Evolutionary conservation across 2,797 vertebrate species (phyloP).

Genomic region (Danionella dracula): DNA sequence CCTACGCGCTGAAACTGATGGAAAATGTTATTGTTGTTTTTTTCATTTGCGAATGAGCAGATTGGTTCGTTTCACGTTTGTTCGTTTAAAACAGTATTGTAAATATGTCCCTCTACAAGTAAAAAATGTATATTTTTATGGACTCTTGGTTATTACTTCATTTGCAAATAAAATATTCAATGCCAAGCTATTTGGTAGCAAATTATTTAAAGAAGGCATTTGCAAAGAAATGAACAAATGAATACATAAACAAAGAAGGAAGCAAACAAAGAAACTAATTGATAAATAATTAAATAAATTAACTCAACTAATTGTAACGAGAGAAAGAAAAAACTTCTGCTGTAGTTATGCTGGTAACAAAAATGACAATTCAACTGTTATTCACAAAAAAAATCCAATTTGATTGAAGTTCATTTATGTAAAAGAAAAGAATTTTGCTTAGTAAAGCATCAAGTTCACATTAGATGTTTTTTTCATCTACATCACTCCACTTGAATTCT

Average conservation of each 20-base stretch:
- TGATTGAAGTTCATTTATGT: no score
- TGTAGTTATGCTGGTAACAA: no score
- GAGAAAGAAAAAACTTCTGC: no score
- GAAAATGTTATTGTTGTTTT: conserved; percentile 59
- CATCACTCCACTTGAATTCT: no score
- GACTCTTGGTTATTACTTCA: conserved; percentile 79
- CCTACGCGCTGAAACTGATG: conserved; percentile 31
- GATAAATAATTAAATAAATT: no score
- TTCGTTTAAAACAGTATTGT: conserved; percentile 69
- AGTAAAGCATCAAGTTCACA: no score
- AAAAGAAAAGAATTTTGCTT: no score
- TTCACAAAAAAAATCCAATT: conserved; percentile 22
- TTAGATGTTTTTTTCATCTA: no score
- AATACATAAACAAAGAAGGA: no score
- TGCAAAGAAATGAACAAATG: no score
- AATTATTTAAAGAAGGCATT: not conserved
- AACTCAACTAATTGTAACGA: no score
- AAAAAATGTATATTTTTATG: conserved; percentile 82
- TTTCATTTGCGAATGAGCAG: conserved; percentile 55
- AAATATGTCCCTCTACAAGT: conserved; percentile 73
- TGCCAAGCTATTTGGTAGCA: conserved; percentile 55
- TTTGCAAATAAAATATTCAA: conserved; percentile 83
- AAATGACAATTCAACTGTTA: conserved; percentile 8
- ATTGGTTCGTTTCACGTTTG: conserved; percentile 46
- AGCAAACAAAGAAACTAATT: no score